These are phyloP conservation scores for Heteromurus nitidus DNA, from an alignment of 2,888 invertebrate genomes.

Conservation along the genomic window DNA sequence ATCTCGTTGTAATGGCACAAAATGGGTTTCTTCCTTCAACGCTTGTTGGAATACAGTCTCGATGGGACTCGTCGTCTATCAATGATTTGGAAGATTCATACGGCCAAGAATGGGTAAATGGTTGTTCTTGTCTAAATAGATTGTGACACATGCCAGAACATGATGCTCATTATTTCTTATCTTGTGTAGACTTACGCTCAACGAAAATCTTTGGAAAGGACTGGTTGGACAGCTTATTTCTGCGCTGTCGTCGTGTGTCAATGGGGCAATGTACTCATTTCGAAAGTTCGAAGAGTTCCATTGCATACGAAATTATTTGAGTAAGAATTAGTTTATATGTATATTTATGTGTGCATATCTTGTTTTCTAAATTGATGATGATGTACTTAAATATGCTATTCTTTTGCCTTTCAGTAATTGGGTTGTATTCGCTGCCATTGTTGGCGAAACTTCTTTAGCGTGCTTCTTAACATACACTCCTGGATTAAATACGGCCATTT, in stretches of 20 bases:
- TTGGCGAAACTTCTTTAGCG: slow-evolving; percentile 75
- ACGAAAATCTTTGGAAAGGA: slow-evolving; percentile 83
- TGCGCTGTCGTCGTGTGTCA: slow-evolving; percentile 97
- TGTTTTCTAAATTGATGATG: background rate
- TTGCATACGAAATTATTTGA: slow-evolving; percentile 98
- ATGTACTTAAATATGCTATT: background rate
- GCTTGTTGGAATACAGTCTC: slow-evolving; percentile 94
- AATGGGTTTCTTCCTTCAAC: slow-evolving; percentile 95
- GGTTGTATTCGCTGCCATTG: slow-evolving; percentile 68
- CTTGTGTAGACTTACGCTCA: slow-evolving; percentile 61
- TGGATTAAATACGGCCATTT: slow-evolving; percentile 75
- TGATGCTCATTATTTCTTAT: background rate
- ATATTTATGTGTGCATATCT: background rate
- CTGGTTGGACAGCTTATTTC: slow-evolving; percentile 99
- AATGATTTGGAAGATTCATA: slow-evolving; percentile 98
- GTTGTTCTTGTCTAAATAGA: no score
- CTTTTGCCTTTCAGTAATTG: slow-evolving; percentile 65
- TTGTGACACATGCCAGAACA: background rate
- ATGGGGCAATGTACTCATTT: slow-evolving; percentile 98
- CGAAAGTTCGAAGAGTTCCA: slow-evolving; percentile 97
- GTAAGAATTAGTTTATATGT: slow-evolving; percentile 74
- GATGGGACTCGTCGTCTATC: slow-evolving; percentile 98
- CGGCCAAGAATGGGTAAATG: slow-evolving; percentile 97
- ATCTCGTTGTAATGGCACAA: slow-evolving; percentile 99
- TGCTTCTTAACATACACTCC: slow-evolving; percentile 77